Evolutionary conservation across 2,113 vertebrate genomes (phyloP).

Genomic region (Silurus meridionalis): DNA sequence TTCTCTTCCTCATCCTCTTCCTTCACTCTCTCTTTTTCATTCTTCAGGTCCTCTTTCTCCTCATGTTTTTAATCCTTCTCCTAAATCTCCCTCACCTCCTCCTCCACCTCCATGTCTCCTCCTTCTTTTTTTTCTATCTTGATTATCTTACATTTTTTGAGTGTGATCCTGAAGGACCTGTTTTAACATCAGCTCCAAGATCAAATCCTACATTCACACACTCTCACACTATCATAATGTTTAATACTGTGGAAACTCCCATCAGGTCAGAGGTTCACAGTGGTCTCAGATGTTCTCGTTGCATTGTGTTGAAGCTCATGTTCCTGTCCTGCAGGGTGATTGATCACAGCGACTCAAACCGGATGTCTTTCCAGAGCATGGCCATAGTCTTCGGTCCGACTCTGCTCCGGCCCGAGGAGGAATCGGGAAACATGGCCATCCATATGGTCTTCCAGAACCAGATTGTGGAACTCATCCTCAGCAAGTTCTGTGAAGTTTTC

Average conservation of each 20-base stretch:
- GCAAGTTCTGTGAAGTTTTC: conserved; percentile 78
- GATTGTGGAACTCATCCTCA: conserved; percentile 90
- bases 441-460: conserved; percentile 97
- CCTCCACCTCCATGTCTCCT: background rate
- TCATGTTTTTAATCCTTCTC: background rate
- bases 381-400: conserved; percentile 96
- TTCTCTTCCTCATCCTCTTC: background rate
- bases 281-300: background rate
- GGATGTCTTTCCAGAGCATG: conserved; percentile 89
- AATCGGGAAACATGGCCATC: conserved; percentile 84
- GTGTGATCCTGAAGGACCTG: no score
- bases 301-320: background rate
- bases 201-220: no score
- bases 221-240: no score
- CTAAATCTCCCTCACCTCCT: background rate
- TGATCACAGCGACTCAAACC: conserved; percentile 79
- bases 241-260: no score
- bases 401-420: conserved; percentile 79
- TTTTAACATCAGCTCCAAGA: no score
- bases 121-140: no score
- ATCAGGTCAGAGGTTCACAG: background rate
- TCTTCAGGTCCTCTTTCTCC: background rate
- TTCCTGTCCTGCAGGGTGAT: conserved; percentile 73
- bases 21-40: no score
- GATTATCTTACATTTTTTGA: no score